Base-by-base conservation (phyloP, 1,140 invertebrate genomes). In the Papilio polytes region DNA sequence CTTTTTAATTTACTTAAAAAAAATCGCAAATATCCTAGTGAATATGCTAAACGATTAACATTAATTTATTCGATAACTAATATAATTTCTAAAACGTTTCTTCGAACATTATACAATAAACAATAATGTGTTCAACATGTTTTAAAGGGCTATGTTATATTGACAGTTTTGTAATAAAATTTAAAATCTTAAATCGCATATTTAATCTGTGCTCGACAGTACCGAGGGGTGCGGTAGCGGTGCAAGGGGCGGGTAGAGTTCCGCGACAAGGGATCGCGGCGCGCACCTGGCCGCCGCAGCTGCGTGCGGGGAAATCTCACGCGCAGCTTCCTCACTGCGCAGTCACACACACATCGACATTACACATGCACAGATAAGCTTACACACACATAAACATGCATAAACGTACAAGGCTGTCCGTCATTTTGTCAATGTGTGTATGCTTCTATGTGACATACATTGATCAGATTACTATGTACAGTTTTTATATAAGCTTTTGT, bases 251-350 rank as follows among this genome's bases (percentile, higher is more conserved):
- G 89, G 87, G 87, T 87, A 20, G 22, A 63, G 77, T 66, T 78
- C 77, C 77, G 77, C 77, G 77, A 78, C 77, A 74, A 77, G 86
- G 91, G 86, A 86, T 20, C 59, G 63, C 63, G 85, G 85, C 88
- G 93, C 90, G 90, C 93, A 94, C 93, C 93, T 94, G 93, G 93
- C 87, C 90, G 88, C 84, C 91, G 92, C 93, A 94, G 93, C 93
- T 94, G 93, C 93, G 90, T 84, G 84, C 88, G 86, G 88, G 88
- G 87, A 85, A 90, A 94, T 94, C 93, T 94, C 93, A 94, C 92
- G 92, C 92, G 91, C 93, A 94, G 93, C 92, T 92, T 94, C 92
- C 92, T 92, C 87, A 84, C 85, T 85, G 89, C 91, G 89, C 89
- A 90, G 90, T 88, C 90, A 88, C 86, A 87, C 86, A 72, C 59